Conservation (phyloP, 1,140 invertebrate genomes). For the Microplitis demolitor region DNA sequence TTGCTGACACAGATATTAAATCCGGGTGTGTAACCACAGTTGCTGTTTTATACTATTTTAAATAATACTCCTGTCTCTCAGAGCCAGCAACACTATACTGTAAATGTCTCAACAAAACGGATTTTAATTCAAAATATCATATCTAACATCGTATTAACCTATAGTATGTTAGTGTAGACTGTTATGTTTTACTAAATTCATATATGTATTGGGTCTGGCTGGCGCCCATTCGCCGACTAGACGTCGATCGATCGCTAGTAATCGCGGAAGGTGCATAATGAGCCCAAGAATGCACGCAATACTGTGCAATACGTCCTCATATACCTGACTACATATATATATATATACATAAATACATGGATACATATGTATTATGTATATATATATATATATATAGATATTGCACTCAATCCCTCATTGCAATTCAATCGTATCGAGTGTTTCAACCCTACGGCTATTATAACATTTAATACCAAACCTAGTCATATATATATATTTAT, state of each 20-base stretch:
- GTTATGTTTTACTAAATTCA: background rate
- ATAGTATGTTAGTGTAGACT: background rate
- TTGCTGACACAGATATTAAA: slow-evolving; percentile 9
- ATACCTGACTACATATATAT: too few species aligned
- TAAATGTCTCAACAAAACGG: too few species aligned
- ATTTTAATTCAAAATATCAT: too few species aligned
- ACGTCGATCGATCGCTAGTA: slow-evolving; percentile 2
- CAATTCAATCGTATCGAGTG: too few species aligned
- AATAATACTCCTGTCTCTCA: background rate
- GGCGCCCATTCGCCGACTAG: slow-evolving; percentile 2
- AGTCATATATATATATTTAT: too few species aligned
- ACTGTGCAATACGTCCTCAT: background rate
- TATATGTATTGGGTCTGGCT: background rate
- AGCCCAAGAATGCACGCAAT: slow-evolving; percentile 10
- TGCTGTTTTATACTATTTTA: background rate
- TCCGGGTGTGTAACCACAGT: slow-evolving; percentile 13
- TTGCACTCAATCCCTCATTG: too few species aligned
- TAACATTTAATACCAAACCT: too few species aligned
- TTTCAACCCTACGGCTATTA: too few species aligned
- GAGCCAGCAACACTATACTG: too few species aligned
- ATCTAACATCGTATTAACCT: background rate
- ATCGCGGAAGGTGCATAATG: slow-evolving; percentile 13
- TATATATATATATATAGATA: too few species aligned
- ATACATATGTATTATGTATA: too few species aligned
- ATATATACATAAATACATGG: too few species aligned